Percentiles rank a stretch among this genome's conserved stretches.
phyloP scores from a whole-genome alignment of 2,888 invertebrate species.

The Scaptodrosophila latifasciaeformis region DNA sequence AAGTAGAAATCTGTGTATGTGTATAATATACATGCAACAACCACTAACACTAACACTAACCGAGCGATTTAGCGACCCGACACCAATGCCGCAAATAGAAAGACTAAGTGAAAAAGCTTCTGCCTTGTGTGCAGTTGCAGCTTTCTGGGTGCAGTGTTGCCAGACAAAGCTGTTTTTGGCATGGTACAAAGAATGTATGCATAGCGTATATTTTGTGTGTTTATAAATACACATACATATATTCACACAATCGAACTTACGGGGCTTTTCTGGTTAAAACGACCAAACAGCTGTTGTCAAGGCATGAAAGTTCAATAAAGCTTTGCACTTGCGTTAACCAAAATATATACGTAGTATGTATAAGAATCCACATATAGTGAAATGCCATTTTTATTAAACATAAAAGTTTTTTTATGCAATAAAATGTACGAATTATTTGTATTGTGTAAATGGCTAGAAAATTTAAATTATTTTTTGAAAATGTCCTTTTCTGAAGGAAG shows the following conservation, averaged over 20 bases:
- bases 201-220: background rate
- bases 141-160: background rate
- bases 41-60: constrained; percentile 27
- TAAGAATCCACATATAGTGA: background rate
- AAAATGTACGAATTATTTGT: no score
- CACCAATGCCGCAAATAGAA: constrained; percentile 38
- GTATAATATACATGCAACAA: constrained; percentile 25
- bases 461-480: no score
- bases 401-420: no score
- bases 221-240: background rate
- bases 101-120: constrained; percentile 26
- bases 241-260: no score
- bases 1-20: background rate
- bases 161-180: background rate
- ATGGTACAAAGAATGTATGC: background rate
- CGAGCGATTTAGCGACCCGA: constrained; percentile 11
- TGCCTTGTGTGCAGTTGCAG: background rate
- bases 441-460: no score
- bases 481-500: no score
- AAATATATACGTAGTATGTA: background rate
- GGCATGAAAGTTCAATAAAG: background rate
- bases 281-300: no score
- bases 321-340: background rate
- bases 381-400: no score
- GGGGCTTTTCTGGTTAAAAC: no score